Base-by-base conservation (phyloP, 2,888 invertebrate species). In the Parnassius mnemosyne region DNA sequence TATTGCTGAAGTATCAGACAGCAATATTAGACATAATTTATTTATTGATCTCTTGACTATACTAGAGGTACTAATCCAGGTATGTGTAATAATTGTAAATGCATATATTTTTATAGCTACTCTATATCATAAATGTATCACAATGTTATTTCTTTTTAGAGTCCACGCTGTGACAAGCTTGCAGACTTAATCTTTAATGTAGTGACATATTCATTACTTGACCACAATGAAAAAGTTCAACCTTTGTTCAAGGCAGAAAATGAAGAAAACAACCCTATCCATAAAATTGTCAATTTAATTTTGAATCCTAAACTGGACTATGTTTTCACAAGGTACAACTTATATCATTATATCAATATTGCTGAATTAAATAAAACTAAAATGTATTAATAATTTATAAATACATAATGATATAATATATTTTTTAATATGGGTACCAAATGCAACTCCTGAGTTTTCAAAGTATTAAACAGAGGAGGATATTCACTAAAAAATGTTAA, bases 1-100 rank as follows among this genome's bases (percentile, higher is more conserved):
- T 1, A 72, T 87, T 63, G 76, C 78, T 52, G 81, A 84, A 61
- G 65, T 89, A 54, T 76, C 82, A 7, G 80, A 82, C 16, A 79
- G 81, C 65, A 78, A 76, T 63, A 69, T 83, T 2, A 78, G 83
- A 62, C 77, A 72, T 66, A 83, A 85, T 68, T 64, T 87, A 13
- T 77, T 86, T 51, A 69, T 73, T 70, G 82, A 83, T 63, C 65
- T 85, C 3, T 63, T 89, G 52, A 66, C 68, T 2, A 65, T 79
- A 47, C 62, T 86, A 54, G 66, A 64, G 25, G 68, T 69, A 16
- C 69, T 84, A 2, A 65, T 80, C 13, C 64, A 82, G 82, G 91
- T 90, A 80, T 71, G 57, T 66, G 55, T 43, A 10, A 49, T 13
- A 9, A 13, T 49, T 49, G 13, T 13, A 16, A 25, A 41, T 41